These are phyloP conservation scores for Tricholauxania praeusta DNA, from an alignment of 2,888 invertebrate genomes.

Conservation along the genomic window DNA sequence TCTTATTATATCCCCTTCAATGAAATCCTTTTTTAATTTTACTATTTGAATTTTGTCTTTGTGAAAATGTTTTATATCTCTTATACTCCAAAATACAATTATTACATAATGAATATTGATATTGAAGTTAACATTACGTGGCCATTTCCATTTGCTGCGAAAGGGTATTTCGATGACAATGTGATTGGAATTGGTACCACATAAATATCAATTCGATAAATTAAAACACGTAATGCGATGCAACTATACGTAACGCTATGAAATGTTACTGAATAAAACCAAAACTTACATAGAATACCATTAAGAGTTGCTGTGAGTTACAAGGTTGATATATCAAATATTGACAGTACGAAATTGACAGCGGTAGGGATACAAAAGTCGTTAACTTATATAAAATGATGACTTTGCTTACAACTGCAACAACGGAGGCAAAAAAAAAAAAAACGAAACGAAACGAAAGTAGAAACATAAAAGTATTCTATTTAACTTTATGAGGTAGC, in stretches of 20 bases:
- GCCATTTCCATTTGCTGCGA: constrained; percentile 10
- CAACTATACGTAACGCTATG: not conserved
- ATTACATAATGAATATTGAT: not conserved
- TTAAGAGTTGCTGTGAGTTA: not conserved
- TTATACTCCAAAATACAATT: too few species aligned
- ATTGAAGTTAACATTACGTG: constrained; percentile 16
- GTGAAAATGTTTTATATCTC: too few species aligned
- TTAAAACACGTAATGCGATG: constrained; percentile 29
- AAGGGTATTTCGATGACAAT: too few species aligned
- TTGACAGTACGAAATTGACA: constrained; percentile 6
- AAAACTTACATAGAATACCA: not conserved
- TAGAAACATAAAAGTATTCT: not conserved
- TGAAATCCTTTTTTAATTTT: too few species aligned
- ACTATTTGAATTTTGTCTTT: too few species aligned
- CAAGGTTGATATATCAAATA: constrained; percentile 6
- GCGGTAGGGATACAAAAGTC: not conserved
- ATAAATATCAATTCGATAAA: constrained; percentile 22
- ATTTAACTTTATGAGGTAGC: not conserved
- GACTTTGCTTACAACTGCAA: not conserved
- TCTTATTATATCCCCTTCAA: too few species aligned
- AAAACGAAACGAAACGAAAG: not conserved
- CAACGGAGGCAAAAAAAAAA: not conserved
- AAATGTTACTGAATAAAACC: not conserved
- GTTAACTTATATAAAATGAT: constrained; percentile 12
- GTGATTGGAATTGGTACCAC: not conserved